Conservation (phyloP, 1,140 invertebrate species). For the Hermetia illucens region DNA sequence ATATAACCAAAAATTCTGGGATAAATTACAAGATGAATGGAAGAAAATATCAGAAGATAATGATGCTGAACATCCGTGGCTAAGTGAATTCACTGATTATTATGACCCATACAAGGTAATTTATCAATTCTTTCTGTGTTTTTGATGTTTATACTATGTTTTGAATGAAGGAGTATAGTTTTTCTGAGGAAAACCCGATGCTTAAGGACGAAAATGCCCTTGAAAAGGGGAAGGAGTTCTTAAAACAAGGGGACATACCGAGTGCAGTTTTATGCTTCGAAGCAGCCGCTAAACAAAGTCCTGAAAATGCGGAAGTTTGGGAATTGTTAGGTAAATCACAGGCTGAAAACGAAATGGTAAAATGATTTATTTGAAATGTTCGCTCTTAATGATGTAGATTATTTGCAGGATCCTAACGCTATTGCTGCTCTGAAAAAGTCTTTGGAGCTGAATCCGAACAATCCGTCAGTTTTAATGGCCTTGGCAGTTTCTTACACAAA, state of each 20-base stretch:
- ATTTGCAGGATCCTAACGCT: conserved; percentile 58
- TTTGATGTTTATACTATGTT: conserved; percentile 16
- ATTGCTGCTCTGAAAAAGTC: conserved; percentile 82
- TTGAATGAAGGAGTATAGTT: conserved; percentile 76
- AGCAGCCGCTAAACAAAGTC: conserved; percentile 77
- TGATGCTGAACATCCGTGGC: conserved; percentile 45
- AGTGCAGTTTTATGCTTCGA: conserved; percentile 95
- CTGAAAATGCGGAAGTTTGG: conserved; percentile 70
- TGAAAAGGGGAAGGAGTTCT: conserved; percentile 67
- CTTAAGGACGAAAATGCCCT: conserved; percentile 66
- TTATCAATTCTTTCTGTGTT: conserved; percentile 20
- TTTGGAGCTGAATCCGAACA: conserved; percentile 64
- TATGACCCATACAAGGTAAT: conserved; percentile 48
- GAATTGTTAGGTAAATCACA: conserved; percentile 73
- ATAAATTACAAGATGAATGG: conserved; percentile 62
- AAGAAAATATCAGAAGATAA: conserved; percentile 44
- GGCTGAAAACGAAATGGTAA: conserved; percentile 51
- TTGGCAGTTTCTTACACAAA: conserved; percentile 92
- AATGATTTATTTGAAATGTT: conserved; percentile 54
- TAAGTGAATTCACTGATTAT: conserved; percentile 46
- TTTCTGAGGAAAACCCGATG: conserved; percentile 79
- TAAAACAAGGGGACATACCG: conserved; percentile 79
- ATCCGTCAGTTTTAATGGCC: conserved; percentile 73
- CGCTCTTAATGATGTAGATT: conserved; percentile 3
- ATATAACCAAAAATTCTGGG: conserved; percentile 54